A percentile compares a stretch with the other conserved stretches of the same genome.
These are phyloP conservation scores for Alentia gelatinosa DNA, from an alignment of 2,888 invertebrate species.

Conservation along the genomic window DNA sequence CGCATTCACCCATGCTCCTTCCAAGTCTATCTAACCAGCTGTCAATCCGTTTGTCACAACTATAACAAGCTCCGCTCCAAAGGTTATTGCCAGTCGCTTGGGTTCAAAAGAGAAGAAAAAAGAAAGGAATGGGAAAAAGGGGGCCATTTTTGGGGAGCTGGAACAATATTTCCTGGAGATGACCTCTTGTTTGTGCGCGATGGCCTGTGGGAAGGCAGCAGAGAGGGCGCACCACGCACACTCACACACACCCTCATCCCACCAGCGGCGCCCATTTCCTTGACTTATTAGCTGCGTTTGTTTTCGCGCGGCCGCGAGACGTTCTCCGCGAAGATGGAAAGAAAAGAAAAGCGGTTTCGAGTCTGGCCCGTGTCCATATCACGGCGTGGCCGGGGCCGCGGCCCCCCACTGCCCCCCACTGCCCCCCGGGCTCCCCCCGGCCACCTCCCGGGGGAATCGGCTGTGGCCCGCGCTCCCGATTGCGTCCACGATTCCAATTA, in stretches of 20 bases:
- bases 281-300: slow-evolving; percentile 44
- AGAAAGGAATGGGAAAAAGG: neutral
- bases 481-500: slow-evolving; percentile 39
- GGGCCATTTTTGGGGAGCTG: neutral
- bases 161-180: slow-evolving; percentile 33
- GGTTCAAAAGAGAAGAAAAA: no score
- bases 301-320: slow-evolving; percentile 27
- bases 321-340: slow-evolving; percentile 24
- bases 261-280: neutral
- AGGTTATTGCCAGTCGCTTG: neutral
- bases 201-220: neutral
- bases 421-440: neutral
- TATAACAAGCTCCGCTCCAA: slow-evolving; percentile 34
- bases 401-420: slow-evolving; percentile 19
- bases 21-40: slow-evolving; percentile 35
- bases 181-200: slow-evolving; percentile 35
- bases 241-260: neutral
- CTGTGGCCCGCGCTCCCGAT: neutral
- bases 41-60: slow-evolving; percentile 43
- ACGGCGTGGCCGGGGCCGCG: neutral
- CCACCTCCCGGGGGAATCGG: neutral
- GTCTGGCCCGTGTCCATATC: slow-evolving; percentile 27
- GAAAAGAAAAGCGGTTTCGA: slow-evolving; percentile 46
- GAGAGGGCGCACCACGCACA: neutral
- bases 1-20: neutral